Conservation (phyloP, 1,140 invertebrate species). For the Apis mellifera region DNA sequence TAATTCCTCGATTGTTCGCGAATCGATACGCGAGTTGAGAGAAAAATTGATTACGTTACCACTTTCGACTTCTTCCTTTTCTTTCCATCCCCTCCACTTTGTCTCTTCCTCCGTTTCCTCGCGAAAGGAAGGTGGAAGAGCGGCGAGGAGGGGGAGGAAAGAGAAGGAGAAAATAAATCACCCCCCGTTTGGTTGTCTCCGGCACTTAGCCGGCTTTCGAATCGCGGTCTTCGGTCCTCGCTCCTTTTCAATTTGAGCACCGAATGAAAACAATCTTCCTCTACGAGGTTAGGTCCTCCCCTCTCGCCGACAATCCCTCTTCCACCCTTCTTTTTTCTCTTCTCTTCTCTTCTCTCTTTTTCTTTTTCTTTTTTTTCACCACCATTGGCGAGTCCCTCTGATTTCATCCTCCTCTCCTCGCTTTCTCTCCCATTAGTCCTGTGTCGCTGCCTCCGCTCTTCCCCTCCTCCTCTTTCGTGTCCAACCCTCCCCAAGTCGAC, state of each 20-base stretch:
- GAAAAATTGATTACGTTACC: slow-evolving; percentile 37
- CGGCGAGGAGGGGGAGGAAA: too few relatives aligned
- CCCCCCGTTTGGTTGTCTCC: slow-evolving; percentile 54
- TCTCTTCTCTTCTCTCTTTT: slow-evolving; percentile 15
- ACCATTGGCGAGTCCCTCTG: slow-evolving; percentile 48
- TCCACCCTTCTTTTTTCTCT: slow-evolving; percentile 25
- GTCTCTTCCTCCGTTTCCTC: not conserved
- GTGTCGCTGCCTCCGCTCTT: slow-evolving; percentile 45
- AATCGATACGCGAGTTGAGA: not conserved
- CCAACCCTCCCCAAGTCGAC: slow-evolving; percentile 60
- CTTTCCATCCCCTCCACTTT: too few relatives aligned
- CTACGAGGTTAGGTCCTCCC: slow-evolving; percentile 62
- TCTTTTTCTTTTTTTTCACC: not conserved
- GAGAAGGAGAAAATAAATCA: slow-evolving; percentile 57
- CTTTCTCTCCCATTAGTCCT: slow-evolving; percentile 52
- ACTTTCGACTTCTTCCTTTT: not conserved
- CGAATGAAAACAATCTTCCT: slow-evolving; percentile 74
- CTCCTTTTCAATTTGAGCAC: slow-evolving; percentile 73
- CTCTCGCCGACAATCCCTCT: slow-evolving; percentile 38
- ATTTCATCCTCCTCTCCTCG: slow-evolving; percentile 53
- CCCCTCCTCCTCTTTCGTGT: slow-evolving; percentile 18
- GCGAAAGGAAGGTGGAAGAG: slow-evolving; percentile 14
- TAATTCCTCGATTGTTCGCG: not conserved
- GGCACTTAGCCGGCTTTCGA: slow-evolving; percentile 67
- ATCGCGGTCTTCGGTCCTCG: slow-evolving; percentile 64